Conservation (phyloP, 2,797 vertebrate species). For the Benthosema pterotum region DNA sequence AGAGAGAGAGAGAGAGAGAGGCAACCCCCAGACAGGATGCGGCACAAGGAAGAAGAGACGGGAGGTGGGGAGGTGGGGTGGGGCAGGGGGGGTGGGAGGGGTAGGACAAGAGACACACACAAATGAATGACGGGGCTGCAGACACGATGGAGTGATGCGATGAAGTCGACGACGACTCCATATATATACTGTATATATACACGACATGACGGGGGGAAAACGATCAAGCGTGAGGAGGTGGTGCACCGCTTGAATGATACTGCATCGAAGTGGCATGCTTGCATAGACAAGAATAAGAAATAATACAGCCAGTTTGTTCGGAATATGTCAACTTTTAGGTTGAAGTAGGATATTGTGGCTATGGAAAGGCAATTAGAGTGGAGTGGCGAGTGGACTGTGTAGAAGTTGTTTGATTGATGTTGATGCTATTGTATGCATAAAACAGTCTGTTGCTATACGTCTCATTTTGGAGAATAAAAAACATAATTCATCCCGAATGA, state of each 20-base stretch:
- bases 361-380: no score
- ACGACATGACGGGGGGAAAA: conserved; percentile 44
- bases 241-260: conserved; percentile 16
- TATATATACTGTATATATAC: no score
- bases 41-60: conserved; percentile 20
- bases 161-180: conserved; percentile 72
- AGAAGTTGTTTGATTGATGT: no score
- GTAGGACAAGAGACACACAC: conserved; percentile 75
- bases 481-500: no score
- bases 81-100: conserved; percentile 65
- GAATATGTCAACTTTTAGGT: no score
- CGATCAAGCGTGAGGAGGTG: conserved; percentile 23
- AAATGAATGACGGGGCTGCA: conserved; percentile 75
- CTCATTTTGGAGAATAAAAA: no score
- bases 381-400: no score
- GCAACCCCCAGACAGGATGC: conserved; percentile 30
- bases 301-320: conserved; percentile 4
- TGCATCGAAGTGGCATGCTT: conserved; percentile 24
- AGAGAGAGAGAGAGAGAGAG: conserved; percentile 68
- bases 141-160: conserved; percentile 65
- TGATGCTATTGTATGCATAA: no score
- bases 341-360: no score
- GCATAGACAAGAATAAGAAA: conserved; percentile 16
- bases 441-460: no score
- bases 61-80: conserved; percentile 54